Evolutionary conservation across 1,140 invertebrate genomes (phyloP).

Genomic region (Orussus abietinus): DNA sequence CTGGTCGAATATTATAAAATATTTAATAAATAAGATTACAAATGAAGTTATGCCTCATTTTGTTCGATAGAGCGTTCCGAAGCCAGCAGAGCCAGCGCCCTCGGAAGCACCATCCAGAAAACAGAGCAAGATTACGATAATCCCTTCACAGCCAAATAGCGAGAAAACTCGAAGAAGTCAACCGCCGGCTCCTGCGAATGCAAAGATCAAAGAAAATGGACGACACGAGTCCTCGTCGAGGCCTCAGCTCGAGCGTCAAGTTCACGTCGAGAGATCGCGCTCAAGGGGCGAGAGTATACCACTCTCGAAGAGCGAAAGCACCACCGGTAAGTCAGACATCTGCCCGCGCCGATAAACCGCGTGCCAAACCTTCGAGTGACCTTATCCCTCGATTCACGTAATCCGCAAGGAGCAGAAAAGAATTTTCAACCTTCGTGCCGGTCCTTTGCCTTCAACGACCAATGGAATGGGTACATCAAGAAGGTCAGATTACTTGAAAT

Average conservation of each 20-base stretch:
- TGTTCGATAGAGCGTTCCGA: conserved; percentile 49
- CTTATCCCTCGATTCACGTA: too few species aligned
- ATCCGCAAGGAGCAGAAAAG: too few species aligned
- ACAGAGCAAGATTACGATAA: conserved; percentile 53
- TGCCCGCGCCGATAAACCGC: too few species aligned
- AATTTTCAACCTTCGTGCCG: too few species aligned
- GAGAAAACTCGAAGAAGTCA: conserved; percentile 31
- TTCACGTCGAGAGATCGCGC: conserved; percentile 46
- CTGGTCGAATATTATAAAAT: too few species aligned
- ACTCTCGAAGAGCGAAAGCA: conserved; percentile 49
- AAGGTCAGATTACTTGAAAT: too few species aligned
- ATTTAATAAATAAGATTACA: too few species aligned
- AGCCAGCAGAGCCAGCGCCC: conserved; percentile 36
- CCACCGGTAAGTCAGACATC: conserved; percentile 34
- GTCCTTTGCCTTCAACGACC: too few species aligned
- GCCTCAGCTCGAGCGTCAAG: conserved; percentile 48
- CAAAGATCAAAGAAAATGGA: conserved; percentile 41
- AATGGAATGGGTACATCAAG: too few species aligned
- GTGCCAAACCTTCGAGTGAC: too few species aligned
- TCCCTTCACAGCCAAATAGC: conserved; percentile 44
- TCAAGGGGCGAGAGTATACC: conserved; percentile 43
- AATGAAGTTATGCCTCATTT: too few species aligned
- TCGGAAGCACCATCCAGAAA: conserved; percentile 31
- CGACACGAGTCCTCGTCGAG: conserved; percentile 42
- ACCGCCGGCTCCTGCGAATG: conserved; percentile 33